These are phyloP conservation scores for Neomorphus geoffroyi DNA, from an alignment of 2,797 vertebrate species.

Conservation along the genomic window DNA sequence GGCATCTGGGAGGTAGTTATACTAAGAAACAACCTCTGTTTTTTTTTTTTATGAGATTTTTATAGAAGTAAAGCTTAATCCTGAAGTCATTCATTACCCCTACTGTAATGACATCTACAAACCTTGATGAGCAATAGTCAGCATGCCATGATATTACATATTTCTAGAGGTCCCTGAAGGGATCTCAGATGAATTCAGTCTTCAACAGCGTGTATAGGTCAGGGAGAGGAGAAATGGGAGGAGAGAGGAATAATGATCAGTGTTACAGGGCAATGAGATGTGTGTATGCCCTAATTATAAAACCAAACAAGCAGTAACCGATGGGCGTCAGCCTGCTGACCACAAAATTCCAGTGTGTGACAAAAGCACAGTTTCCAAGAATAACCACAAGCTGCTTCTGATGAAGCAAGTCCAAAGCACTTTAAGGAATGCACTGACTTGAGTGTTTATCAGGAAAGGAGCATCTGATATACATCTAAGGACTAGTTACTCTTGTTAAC, in stretches of 20 bases:
- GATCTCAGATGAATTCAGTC: neutral
- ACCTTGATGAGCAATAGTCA: neutral
- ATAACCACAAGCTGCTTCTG: neutral
- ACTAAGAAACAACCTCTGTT: neutral
- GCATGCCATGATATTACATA: neutral
- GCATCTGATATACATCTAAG: neutral
- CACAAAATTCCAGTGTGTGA: neutral
- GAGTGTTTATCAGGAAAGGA: neutral
- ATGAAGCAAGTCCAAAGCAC: neutral
- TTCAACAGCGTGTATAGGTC: neutral
- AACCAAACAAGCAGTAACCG: neutral
- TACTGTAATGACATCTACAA: neutral
- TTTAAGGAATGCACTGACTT: neutral
- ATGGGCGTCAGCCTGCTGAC: neutral
- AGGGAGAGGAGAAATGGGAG: neutral
- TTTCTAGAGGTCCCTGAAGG: neutral
- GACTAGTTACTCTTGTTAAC: neutral
- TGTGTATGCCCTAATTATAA: neutral
- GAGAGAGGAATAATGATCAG: neutral
- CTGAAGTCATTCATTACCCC: neutral
- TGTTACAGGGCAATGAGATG: neutral
- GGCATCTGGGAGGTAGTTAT: neutral
- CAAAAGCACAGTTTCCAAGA: neutral
- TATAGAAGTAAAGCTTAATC: neutral
- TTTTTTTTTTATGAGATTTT: neutral